Evolutionary conservation across 2,888 invertebrate genomes (phyloP).

Genomic region (Watsonalla binaria): DNA sequence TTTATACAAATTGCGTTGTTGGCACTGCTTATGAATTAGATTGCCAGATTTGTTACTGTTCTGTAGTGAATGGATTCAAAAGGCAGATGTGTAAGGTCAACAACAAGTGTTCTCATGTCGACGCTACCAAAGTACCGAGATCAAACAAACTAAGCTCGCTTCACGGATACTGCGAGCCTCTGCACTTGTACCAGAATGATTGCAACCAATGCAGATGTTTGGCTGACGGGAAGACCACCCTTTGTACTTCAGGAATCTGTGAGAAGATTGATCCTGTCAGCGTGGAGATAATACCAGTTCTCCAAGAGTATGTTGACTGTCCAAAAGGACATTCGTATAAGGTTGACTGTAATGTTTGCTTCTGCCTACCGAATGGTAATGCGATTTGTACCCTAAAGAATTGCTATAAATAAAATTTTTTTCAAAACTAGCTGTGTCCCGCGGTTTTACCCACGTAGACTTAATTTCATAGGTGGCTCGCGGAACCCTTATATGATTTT

Average conservation of each 20-base stretch:
- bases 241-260: slow-evolving; percentile 42
- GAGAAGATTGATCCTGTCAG: slow-evolving; percentile 18
- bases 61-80: slow-evolving; percentile 19
- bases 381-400: slow-evolving; percentile 51
- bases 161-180: slow-evolving; percentile 56
- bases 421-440: too few relatives aligned
- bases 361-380: slow-evolving; percentile 55
- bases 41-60: slow-evolving; percentile 51
- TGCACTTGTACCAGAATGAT: slow-evolving; percentile 39
- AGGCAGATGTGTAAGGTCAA: slow-evolving; percentile 38
- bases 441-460: too few relatives aligned
- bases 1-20: slow-evolving; percentile 34
- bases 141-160: slow-evolving; percentile 19
- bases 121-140: not conserved
- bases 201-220: slow-evolving; percentile 57
- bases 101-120: slow-evolving; percentile 15
- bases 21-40: slow-evolving; percentile 38
- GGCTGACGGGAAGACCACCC: slow-evolving; percentile 41
- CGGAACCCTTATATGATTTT: too few relatives aligned
- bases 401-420: slow-evolving; percentile 25
- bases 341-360: slow-evolving; percentile 57
- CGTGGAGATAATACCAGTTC: slow-evolving; percentile 48
- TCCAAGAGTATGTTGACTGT: slow-evolving; percentile 33
- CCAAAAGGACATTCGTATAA: slow-evolving; percentile 46
- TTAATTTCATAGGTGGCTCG: too few relatives aligned